Percentiles rank a stretch among this genome's conserved stretches.
Conservation (phyloP, 35 echinoderm and acorn worm species). For the Eucidaris tribuloides region DNA sequence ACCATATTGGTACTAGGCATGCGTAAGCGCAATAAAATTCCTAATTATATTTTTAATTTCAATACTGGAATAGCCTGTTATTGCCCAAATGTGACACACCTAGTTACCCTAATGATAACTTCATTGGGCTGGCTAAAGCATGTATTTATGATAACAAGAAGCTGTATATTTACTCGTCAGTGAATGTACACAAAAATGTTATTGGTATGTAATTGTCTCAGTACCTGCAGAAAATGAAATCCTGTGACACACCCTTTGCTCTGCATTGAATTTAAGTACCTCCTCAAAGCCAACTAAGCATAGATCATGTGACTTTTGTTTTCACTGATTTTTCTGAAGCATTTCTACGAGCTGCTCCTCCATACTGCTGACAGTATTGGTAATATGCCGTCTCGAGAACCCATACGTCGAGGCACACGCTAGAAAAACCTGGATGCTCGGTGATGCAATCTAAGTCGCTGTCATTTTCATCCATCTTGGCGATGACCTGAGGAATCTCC, state of each 20-base stretch:
- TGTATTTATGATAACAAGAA: not conserved
- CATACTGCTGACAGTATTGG: conserved; percentile 55
- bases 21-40: too few species aligned
- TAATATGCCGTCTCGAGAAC: conserved; percentile 31
- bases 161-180: not conserved
- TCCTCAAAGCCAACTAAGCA: not conserved
- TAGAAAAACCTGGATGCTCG: conserved; percentile 19
- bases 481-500: not conserved
- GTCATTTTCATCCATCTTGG: not conserved
- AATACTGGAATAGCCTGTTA: too few species aligned
- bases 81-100: too few species aligned
- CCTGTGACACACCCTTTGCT: not conserved
- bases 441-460: conserved; percentile 35
- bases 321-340: not conserved
- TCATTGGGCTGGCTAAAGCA: too few species aligned
- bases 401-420: conserved; percentile 37
- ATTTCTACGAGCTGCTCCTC: conserved; percentile 6
- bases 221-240: too few species aligned
- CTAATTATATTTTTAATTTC: too few species aligned
- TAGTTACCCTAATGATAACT: too few species aligned
- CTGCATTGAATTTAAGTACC: not conserved
- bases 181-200: not conserved
- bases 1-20: too few species aligned
- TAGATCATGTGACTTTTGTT: not conserved
- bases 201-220: too few species aligned